phyloP scores from a whole-genome alignment of 2,888 invertebrate species.

The Ethmia dodecea region DNA sequence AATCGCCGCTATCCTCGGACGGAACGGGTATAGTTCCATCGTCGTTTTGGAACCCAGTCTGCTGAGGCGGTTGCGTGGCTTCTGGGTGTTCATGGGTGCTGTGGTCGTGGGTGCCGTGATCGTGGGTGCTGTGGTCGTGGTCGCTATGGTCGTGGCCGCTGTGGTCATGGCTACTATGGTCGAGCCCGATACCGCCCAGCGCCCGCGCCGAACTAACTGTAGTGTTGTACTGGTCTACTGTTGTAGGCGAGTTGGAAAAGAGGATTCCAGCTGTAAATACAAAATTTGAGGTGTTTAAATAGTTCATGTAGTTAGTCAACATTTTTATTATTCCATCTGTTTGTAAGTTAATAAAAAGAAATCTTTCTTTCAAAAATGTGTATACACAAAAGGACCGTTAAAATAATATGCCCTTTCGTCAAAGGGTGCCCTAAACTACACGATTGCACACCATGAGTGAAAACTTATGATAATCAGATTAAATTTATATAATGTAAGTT shows the following conservation, averaged over 20 bases:
- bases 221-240: constrained; percentile 70
- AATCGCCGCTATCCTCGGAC: constrained; percentile 66
- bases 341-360: no score
- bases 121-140: constrained; percentile 25
- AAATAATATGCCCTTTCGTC: no score
- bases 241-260: constrained; percentile 80
- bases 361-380: no score
- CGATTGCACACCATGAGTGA: no score
- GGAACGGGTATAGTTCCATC: constrained; percentile 36
- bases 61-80: constrained; percentile 1
- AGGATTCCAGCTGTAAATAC: constrained; percentile 84
- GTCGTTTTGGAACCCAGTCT: constrained; percentile 30
- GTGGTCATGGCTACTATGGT: constrained; percentile 15
- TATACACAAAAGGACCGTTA: no score
- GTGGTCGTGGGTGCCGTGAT: constrained; percentile 21
- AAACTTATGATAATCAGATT: no score
- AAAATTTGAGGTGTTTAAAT: no score
- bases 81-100: constrained; percentile 23
- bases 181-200: constrained; percentile 64
- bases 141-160: constrained; percentile 24
- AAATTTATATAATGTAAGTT: no score
- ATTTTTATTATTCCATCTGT: no score
- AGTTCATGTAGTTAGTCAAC: no score
- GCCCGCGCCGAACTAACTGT: constrained; percentile 78
- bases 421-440: no score